These are phyloP conservation scores for Caenorhabditis latens DNA, from an alignment of 1,140 invertebrate species.

Conservation along the genomic window DNA sequence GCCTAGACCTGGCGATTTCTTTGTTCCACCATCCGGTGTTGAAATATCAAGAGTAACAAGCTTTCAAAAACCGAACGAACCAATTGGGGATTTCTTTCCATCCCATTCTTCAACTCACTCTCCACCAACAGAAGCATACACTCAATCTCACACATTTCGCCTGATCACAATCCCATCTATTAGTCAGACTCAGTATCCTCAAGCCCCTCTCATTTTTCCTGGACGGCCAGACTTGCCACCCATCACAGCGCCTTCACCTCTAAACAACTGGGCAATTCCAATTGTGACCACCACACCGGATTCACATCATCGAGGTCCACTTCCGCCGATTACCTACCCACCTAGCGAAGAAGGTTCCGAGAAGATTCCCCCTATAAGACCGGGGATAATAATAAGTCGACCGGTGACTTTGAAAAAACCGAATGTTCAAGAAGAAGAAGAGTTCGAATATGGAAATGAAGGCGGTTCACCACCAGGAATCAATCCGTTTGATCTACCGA, in stretches of 20 bases:
- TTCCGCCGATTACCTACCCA: conserved; percentile 44
- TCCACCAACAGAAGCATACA: not conserved
- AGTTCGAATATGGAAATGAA: not conserved
- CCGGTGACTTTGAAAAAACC: conserved; percentile 38
- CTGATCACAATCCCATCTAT: conserved; percentile 15
- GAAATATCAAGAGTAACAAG: conserved; percentile 10
- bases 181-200: conserved; percentile 11
- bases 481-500: conserved; percentile 43
- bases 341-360: conserved; percentile 19
- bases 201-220: conserved; percentile 38
- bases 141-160: conserved; percentile 33
- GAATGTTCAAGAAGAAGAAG: not conserved
- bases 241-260: conserved; percentile 51
- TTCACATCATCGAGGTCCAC: conserved; percentile 40
- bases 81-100: conserved; percentile 37
- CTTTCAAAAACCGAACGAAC: conserved; percentile 14
- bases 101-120: not conserved
- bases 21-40: conserved; percentile 11
- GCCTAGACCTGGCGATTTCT: conserved; percentile 9
- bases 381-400: conserved; percentile 7
- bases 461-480: not conserved
- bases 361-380: conserved; percentile 39
- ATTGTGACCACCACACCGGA: conserved; percentile 37
- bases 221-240: conserved; percentile 45
- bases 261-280: conserved; percentile 40